phyloP scores from a whole-genome alignment of 1,140 invertebrate genomes.

The Berghia stephanieae region DNA sequence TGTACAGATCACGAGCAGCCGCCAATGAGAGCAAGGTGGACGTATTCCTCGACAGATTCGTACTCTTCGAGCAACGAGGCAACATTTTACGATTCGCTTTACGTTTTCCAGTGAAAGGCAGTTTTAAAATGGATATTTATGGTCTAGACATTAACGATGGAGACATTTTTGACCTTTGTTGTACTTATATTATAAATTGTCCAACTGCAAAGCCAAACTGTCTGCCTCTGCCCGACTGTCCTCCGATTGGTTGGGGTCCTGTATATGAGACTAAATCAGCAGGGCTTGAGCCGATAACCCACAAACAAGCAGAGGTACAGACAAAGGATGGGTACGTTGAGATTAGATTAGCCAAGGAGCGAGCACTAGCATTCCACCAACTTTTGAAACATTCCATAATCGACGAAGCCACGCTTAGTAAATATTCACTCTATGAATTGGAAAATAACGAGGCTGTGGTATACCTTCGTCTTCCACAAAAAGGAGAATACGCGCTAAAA shows the following conservation, averaged over 20 bases:
- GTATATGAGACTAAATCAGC: constrained; percentile 48
- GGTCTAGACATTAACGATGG: constrained; percentile 54
- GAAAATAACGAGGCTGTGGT: constrained; percentile 56
- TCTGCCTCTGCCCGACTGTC: constrained; percentile 57
- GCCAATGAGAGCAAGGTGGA: constrained; percentile 37
- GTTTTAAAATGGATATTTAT: constrained; percentile 62
- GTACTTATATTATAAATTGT: constrained; percentile 61
- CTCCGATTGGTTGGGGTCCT: constrained; percentile 61
- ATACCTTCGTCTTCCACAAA: constrained; percentile 55
- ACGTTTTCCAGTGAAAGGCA: constrained; percentile 56
- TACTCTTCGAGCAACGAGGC: constrained; percentile 55
- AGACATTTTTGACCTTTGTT: constrained; percentile 58
- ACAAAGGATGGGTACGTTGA: constrained; percentile 57
- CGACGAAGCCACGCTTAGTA: constrained; percentile 59
- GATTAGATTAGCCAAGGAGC: constrained; percentile 54
- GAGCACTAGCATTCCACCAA: constrained; percentile 52
- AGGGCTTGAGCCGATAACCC: constrained; percentile 56
- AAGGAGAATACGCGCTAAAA: constrained; percentile 60
- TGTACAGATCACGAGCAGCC: constrained; percentile 43
- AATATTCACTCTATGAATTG: constrained; percentile 50
- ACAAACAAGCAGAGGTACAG: constrained; percentile 55
- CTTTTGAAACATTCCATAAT: constrained; percentile 54
- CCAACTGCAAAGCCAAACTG: constrained; percentile 48
- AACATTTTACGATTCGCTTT: constrained; percentile 51
- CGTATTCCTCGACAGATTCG: constrained; percentile 53